phyloP scores from a whole-genome alignment of 2,113 vertebrate species.

The Callopanchax toddi region DNA sequence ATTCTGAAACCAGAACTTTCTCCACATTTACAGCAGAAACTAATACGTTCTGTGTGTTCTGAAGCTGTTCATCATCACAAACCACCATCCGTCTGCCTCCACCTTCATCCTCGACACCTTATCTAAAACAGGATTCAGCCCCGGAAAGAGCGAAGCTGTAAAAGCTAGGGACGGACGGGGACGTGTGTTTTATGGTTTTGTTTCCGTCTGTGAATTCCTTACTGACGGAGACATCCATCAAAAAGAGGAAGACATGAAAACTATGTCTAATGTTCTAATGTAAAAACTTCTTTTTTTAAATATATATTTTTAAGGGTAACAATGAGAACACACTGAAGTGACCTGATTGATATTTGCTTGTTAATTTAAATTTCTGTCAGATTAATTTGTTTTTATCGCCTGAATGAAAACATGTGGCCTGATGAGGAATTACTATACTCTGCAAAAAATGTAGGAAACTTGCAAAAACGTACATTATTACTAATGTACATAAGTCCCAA shows the following conservation, averaged over 20 bases:
- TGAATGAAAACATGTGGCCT: too few species aligned
- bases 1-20: neutral
- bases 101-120: constrained; percentile 16
- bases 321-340: too few species aligned
- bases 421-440: too few species aligned
- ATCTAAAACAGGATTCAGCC: constrained; percentile 10
- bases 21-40: neutral
- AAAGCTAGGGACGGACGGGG: constrained; percentile 1
- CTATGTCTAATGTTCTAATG: neutral
- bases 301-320: too few species aligned
- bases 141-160: constrained; percentile 6
- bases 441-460: too few species aligned
- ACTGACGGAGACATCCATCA: constrained; percentile 25
- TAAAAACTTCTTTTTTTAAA: too few species aligned
- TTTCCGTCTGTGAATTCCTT: constrained; percentile 16
- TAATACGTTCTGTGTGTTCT: neutral
- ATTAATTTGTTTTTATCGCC: too few species aligned
- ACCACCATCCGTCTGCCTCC: neutral
- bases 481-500: too few species aligned
- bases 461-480: too few species aligned
- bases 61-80: constrained; percentile 16
- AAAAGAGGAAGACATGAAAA: neutral
- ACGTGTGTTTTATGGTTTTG: constrained; percentile 13
- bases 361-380: too few species aligned
- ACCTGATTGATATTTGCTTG: too few species aligned